phyloP scores from a whole-genome alignment of 2,113 vertebrate species.

The Cebidichthys violaceus region DNA sequence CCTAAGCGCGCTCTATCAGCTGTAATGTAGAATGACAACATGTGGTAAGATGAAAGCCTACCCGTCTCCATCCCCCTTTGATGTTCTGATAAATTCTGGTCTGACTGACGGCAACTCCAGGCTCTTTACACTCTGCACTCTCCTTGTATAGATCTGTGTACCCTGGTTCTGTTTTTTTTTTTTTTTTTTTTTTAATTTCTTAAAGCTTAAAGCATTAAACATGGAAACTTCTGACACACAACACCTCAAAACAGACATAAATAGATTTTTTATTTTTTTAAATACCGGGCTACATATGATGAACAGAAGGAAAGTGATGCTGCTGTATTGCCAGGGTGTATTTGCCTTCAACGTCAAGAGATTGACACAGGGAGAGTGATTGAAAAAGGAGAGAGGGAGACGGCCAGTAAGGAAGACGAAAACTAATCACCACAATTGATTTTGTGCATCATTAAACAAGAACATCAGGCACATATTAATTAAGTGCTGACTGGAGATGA shows the following conservation, averaged over 20 bases:
- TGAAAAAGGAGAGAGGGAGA: neutral
- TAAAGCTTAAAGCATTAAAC: slow-evolving; percentile 45
- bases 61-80: slow-evolving; percentile 44
- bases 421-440: slow-evolving; percentile 52
- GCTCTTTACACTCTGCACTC: slow-evolving; percentile 58
- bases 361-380: neutral
- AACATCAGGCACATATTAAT: slow-evolving; percentile 41
- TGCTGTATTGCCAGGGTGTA: neutral
- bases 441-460: slow-evolving; percentile 61
- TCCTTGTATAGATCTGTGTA: slow-evolving; percentile 40
- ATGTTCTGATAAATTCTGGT: slow-evolving; percentile 72
- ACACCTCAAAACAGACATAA: slow-evolving; percentile 31
- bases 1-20: slow-evolving; percentile 64
- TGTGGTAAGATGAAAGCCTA: slow-evolving; percentile 76
- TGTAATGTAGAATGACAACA: slow-evolving; percentile 68
- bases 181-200: neutral
- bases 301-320: neutral
- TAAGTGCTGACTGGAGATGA: slow-evolving; percentile 21
- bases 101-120: slow-evolving; percentile 66
- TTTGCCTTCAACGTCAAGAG: slow-evolving; percentile 3
- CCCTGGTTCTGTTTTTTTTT: slow-evolving; percentile 3
- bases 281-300: neutral
- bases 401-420: neutral
- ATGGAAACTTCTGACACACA: slow-evolving; percentile 34
- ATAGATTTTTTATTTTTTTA: neutral